These are phyloP conservation scores for Sylvicapra grimmia DNA, from an alignment of 2,113 vertebrate species.

Conservation along the genomic window DNA sequence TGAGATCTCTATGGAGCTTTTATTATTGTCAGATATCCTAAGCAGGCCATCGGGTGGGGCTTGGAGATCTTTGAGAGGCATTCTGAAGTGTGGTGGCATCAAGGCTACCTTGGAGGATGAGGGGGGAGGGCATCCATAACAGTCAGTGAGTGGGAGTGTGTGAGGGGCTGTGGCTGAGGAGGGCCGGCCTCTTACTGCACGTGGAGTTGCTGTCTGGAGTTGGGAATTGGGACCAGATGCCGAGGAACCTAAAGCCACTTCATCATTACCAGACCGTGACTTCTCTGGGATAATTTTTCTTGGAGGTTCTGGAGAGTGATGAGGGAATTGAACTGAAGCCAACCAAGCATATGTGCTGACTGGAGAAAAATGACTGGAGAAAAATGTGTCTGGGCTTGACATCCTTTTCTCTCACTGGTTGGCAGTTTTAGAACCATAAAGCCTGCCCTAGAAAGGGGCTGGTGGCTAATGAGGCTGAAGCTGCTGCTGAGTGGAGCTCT, in stretches of 20 bases:
- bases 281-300: constrained; percentile 42
- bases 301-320: not conserved
- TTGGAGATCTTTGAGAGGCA: not conserved
- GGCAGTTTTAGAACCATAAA: not conserved
- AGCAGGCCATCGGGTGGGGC: not conserved
- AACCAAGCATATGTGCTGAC: not conserved
- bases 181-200: not conserved
- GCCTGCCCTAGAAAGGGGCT: not conserved
- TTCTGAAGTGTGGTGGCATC: not conserved
- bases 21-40: not conserved
- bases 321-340: constrained; percentile 14
- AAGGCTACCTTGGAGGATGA: not conserved
- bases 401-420: not conserved
- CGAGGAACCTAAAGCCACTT: constrained; percentile 1
- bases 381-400: constrained; percentile 40
- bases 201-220: not conserved
- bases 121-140: not conserved
- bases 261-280: constrained; percentile 2
- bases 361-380: not conserved
- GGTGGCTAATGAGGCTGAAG: not conserved
- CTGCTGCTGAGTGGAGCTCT: not conserved
- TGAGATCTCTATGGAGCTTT: not conserved
- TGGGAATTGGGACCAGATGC: constrained; percentile 26
- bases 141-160: not conserved
- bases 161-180: rapidly evolving